These are phyloP conservation scores for Acrocera orbiculus DNA, from an alignment of 2,888 invertebrate species.

Conservation along the genomic window DNA sequence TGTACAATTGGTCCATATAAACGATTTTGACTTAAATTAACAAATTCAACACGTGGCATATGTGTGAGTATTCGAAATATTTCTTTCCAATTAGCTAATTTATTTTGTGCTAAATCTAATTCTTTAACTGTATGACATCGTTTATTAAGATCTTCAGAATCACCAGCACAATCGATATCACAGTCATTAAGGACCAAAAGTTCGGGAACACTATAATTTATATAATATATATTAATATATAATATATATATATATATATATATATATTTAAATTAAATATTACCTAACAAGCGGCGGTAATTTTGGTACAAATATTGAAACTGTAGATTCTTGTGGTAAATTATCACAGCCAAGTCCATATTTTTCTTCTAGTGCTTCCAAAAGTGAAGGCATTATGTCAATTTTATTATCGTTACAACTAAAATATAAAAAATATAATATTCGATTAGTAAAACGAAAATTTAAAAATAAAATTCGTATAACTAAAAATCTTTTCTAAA, in stretches of 20 bases:
- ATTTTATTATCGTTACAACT: no score
- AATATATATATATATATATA: background rate
- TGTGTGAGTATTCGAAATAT: slow-evolving; percentile 74
- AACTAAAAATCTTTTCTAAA: no score
- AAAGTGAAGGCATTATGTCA: slow-evolving; percentile 83
- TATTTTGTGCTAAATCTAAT: slow-evolving; percentile 85
- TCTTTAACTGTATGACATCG: slow-evolving; percentile 85
- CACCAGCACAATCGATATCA: slow-evolving; percentile 78
- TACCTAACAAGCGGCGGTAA: slow-evolving; percentile 52
- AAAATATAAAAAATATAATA: no score
- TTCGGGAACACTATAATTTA: slow-evolving; percentile 61
- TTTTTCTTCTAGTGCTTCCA: slow-evolving; percentile 78
- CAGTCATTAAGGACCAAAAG: slow-evolving; percentile 78
- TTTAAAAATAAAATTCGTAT: no score
- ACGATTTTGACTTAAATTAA: slow-evolving; percentile 82
- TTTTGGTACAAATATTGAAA: slow-evolving; percentile 75
- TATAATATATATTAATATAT: no score
- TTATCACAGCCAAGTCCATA: slow-evolving; percentile 50
- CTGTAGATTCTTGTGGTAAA: slow-evolving; percentile 31
- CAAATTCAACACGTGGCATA: slow-evolving; percentile 76
- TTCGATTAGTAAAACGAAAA: no score
- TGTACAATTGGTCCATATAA: slow-evolving; percentile 48
- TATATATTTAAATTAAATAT: background rate
- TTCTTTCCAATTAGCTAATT: slow-evolving; percentile 75
- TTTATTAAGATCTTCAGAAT: slow-evolving; percentile 56